Base-by-base conservation (phyloP, 2,888 invertebrate species). In the Phyto melanocephala region DNA sequence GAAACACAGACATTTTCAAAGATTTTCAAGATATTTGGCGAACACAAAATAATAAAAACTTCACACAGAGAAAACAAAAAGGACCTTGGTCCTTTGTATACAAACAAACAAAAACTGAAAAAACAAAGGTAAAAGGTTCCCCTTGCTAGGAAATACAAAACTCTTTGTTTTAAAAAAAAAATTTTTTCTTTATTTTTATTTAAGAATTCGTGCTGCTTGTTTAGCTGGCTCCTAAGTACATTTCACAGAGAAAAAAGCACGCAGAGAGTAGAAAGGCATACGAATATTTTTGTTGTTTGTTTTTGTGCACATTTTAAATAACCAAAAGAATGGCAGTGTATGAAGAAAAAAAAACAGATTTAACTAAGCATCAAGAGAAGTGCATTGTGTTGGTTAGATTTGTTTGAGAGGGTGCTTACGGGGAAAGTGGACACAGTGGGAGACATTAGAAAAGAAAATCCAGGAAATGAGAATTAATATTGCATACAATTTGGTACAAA, bases 61-160 rank as follows among this genome's bases (percentile, higher is more conserved):
- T 3, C 0, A 6, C 6, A 35, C 20, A 35, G 11, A 35, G 33
- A 54, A 37, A 65, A 28, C 28, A 28, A n/a, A n/a, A n/a, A 42
- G 28, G 47, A 67, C 65, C 65, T 75, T 75, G 65, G 56, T 75
- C 17, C 17, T 67, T 35, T 75, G 28, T 24, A 45, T 17, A 47
- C 33, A 33, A 56, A 37, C 0, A 56, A n/a, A 42, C 22, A 40
- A 70, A 28, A 42, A 28, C 28, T 28, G 28, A 15, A 15, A 42
- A 20, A 45, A 40, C 15, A 40, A 50, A 72, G 42, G 10, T 56
- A 58, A 42, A 63, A 3, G 56, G 24, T 35, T 63, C 54, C 65
- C 47, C 50, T 56, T 47, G 54, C 56, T 75, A 37, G 42, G 42
- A 45, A 63, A 42, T 24, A 45, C 13, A 54, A 45, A 62, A 56